Evolutionary conservation across 1,140 invertebrate genomes (phyloP).

Genomic region (Drosophila rhopaloa): DNA sequence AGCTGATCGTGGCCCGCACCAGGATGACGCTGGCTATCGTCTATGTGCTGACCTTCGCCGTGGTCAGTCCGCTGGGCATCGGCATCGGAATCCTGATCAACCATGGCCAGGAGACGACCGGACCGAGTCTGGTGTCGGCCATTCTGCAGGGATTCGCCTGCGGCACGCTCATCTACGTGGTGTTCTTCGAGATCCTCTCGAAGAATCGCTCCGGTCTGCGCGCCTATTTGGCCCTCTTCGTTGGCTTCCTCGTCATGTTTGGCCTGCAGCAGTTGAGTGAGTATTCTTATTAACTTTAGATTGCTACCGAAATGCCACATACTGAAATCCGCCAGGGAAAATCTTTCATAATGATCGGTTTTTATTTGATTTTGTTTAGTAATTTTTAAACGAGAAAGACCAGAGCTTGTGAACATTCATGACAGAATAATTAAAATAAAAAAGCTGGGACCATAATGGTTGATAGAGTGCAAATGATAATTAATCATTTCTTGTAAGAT

Average conservation of each 20-base stretch:
- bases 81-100: slow-evolving; percentile 89
- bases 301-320: too few relatives aligned
- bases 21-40: slow-evolving; percentile 87
- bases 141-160: slow-evolving; percentile 93
- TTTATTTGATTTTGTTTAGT: not conserved
- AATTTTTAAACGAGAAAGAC: too few relatives aligned
- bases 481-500: too few relatives aligned
- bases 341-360: too few relatives aligned
- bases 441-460: too few relatives aligned
- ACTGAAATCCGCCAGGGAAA: too few relatives aligned
- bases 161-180: slow-evolving; percentile 94
- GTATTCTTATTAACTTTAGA: slow-evolving; percentile 79
- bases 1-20: slow-evolving; percentile 89
- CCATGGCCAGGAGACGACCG: slow-evolving; percentile 86
- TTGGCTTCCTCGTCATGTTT: slow-evolving; percentile 92
- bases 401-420: too few relatives aligned
- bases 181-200: slow-evolving; percentile 95
- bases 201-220: slow-evolving; percentile 90
- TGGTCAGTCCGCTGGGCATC: slow-evolving; percentile 92
- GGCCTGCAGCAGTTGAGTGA: slow-evolving; percentile 91
- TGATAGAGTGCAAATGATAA: too few relatives aligned
- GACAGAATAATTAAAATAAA: too few relatives aligned
- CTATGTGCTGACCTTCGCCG: slow-evolving; percentile 91
- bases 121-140: slow-evolving; percentile 87
- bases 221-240: slow-evolving; percentile 89